Base-by-base conservation (phyloP, 23 tunicate species). In the Phallusia fumigata region DNA sequence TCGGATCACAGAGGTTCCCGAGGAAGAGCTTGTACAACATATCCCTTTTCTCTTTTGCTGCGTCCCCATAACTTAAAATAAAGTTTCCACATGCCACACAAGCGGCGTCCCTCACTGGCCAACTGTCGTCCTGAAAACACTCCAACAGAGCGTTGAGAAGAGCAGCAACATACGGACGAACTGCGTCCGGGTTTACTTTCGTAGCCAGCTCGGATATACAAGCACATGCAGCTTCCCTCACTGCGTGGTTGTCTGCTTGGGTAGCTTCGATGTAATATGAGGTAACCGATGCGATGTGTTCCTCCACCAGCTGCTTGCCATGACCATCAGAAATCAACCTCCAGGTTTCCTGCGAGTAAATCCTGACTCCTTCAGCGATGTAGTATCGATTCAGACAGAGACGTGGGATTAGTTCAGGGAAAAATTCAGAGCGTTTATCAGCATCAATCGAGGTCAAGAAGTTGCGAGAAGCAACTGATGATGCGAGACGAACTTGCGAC, bases 61-160 rank as follows among this genome's bases (percentile, higher is more conserved):
- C 88, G 15, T 82, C 83, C 18, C 86, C 84, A 77, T 83, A 90
- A 32, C 73, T 75, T 18, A 87, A 33, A 19, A 95, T 78, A 77
- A 95, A 95, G 65, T 95, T 95, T 8, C 99, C 99, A 53, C 95
- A 90, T 74, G 93, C 93, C 0, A 95, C 82, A 51, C 99, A 95
- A 64, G 95, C 95, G 8, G 99, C 95, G 77, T 95, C 99, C n/a
- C 99, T 49, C 19, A 95, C 99, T 12, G 99, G 99, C 99, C 99
- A 95, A 81, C 95, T 90, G 76, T 95, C 99, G 76, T 95, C 99
- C 22, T 81, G 86, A 74, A 95, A 95, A 52, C 95, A 86, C 45
- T 91, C 91, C 73, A 90, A 47, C 53, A 90, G 36, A 30, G 90
- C 87, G 21, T 86, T 83, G 16, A 90, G 80, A 19, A 90, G 51